These are phyloP conservation scores for Penelope pileata DNA, from an alignment of 2,113 vertebrate genomes.

Conservation along the genomic window DNA sequence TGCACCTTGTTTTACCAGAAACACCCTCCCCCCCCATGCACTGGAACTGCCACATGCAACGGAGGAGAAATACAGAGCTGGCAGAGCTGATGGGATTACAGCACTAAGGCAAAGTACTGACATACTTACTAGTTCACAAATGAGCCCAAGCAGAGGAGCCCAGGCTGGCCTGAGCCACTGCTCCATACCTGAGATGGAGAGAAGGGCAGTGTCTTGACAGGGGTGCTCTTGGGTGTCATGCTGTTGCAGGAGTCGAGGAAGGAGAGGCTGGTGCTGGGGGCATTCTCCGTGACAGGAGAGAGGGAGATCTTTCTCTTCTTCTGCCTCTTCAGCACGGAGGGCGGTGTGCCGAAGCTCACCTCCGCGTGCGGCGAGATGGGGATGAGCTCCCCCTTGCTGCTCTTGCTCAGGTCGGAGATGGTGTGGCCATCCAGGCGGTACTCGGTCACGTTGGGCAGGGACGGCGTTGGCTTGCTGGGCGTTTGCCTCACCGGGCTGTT, in stretches of 20 bases:
- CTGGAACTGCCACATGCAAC: neutral
- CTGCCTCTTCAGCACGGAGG: slow-evolving; percentile 87
- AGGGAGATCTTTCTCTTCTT: slow-evolving; percentile 86
- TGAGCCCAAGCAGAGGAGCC: neutral
- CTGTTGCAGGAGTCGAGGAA: slow-evolving; percentile 83
- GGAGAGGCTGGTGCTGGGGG: slow-evolving; percentile 69
- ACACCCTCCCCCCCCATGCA: fast-evolving
- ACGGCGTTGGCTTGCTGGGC: neutral
- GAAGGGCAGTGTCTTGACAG: slow-evolving; percentile 93
- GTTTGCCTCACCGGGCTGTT: neutral
- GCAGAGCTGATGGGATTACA: neutral
- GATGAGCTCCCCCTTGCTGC: slow-evolving; percentile 93
- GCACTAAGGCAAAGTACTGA: neutral
- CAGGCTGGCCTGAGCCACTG: neutral
- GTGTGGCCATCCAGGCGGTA: slow-evolving; percentile 92
- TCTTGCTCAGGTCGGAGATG: slow-evolving; percentile 91
- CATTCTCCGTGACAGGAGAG: slow-evolving; percentile 82
- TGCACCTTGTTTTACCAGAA: neutral
- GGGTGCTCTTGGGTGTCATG: slow-evolving; percentile 95
- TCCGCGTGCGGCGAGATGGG: slow-evolving; percentile 90
- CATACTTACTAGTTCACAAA: neutral
- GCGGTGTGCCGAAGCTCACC: slow-evolving; percentile 81
- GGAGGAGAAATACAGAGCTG: neutral
- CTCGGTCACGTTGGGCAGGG: slow-evolving; percentile 78
- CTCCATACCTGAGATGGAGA: slow-evolving; percentile 92